Evolutionary conservation across 1,140 invertebrate species (phyloP), one percentile per base, ranked within the genome.

Genomic region (Dolichoris vasculosae): DNA sequence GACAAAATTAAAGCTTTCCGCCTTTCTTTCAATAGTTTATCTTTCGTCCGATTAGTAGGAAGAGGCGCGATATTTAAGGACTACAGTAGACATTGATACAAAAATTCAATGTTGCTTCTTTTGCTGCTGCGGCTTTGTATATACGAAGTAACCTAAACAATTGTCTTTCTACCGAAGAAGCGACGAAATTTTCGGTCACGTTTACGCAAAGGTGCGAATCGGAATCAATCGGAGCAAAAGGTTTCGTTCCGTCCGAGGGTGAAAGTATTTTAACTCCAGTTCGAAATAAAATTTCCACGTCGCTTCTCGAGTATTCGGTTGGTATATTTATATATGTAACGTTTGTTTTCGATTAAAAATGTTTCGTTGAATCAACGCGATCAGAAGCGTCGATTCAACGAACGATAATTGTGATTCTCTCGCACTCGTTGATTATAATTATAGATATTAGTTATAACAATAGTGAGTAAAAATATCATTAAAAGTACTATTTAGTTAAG

Each of bases 11-110:
- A 51, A 82, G 55, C 1, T 23, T 80, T 30, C 9, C 13, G 35
- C 35, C n/a, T 59, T 51, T 81, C 30, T 30, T 32, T 48, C 69
- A n/a, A 38, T 63, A 40, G 30, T 55, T 67, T 51, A n/a, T n/a
- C n/a, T 46, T 69, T 69, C n/a, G 9, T 51, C 48, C 69, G 69
- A 73, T 82, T 43, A 32, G 23, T 83, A 15, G n/a, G 17, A 63
- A 46, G 73, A 78, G 87, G 86, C 87, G 89, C 89, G 89, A 89
- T 89, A 89, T 88, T 91, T 90, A 90, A 91, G 86, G 84, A 89
- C 92, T 93, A 93, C 91, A 88, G 89, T 90, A 93, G 91, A 93
- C 91, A 91, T 91, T 89, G 89, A 92, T 93, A 93, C 92, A 93
- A 93, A 93, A 93, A 92, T 93, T 91, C 87, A 93, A 93, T 93